Conservation (phyloP, 1,140 invertebrate genomes). For the Chironomus striatipennis region DNA sequence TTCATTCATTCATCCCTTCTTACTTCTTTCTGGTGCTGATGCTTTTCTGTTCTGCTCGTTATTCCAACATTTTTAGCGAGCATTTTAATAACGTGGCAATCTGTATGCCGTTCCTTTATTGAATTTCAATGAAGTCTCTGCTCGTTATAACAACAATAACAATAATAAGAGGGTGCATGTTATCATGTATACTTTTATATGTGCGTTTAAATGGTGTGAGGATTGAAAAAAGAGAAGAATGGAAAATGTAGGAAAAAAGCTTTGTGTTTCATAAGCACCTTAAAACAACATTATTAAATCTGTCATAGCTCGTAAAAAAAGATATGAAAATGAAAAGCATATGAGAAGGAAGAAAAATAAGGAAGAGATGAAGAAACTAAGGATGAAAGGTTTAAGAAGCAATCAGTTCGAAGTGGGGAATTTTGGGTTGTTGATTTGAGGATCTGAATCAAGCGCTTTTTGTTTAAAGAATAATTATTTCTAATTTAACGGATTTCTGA, state of each 20-base stretch:
- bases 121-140: neutral
- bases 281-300: neutral
- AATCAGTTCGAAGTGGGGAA: too few species aligned
- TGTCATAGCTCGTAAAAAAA: neutral
- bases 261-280: neutral
- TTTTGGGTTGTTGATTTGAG: too few species aligned
- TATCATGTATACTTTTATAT: too few species aligned
- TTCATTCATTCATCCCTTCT: neutral
- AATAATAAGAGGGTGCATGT: neutral
- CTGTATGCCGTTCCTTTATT: conserved; percentile 6
- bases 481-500: too few species aligned
- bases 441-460: too few species aligned
- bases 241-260: neutral
- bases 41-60: neutral
- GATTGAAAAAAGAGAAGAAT: neutral
- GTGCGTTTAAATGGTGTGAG: neutral
- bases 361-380: too few species aligned
- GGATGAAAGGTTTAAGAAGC: too few species aligned
- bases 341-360: neutral
- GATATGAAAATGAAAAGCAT: neutral
- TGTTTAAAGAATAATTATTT: too few species aligned
- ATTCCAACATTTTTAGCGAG: neutral
- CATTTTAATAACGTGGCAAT: conserved; percentile 11
- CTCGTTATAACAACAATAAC: neutral
- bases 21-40: neutral